Evolutionary conservation across 2,888 invertebrate genomes (phyloP), one percentile per base, ranked within the genome.

Genomic region (Zonitis immaculata): DNA sequence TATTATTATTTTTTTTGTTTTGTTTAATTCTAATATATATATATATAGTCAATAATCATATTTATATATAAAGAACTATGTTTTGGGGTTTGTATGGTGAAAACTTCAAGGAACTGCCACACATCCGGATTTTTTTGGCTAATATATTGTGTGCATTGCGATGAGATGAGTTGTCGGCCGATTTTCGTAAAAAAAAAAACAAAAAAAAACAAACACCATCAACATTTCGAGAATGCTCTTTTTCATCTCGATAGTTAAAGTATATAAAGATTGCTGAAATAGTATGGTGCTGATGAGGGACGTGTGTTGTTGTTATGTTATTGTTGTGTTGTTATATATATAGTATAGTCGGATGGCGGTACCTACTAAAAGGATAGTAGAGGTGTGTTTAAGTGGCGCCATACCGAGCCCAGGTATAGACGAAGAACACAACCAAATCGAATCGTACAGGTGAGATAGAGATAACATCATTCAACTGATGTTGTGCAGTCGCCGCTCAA

Each of bases 301-400:
- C 45, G 46, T 45, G 49, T 48, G 43, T 32, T 8, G 12, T 12
- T 44, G 27, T n/a, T 26, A 8, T 14, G 30, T 30, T 9, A 2
- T 3, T 12, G 27, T 26, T 7, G 25, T 12, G 32, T n/a, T n/a
- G n/a, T n/a, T n/a, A n/a, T n/a, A n/a, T n/a, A n/a, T n/a, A n/a
- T n/a, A n/a, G n/a, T n/a, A n/a, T n/a, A n/a, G 61, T 57, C 60
- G 59, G 69, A n/a, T 66, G 68, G 64, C 68, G 70, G 69, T 63
- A 61, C 61, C 60, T n/a, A 53, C 63, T 50, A n/a, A 67, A 72
- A 71, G 66, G 69, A 66, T 62, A n/a, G 65, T 62, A 70, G 71
- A 73, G 74, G 74, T 73, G 74, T 74, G 73, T 73, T 73, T 69
- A 66, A 66, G 67, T 73, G 74, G 74, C 74, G 74, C 74, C 74